Base-by-base conservation (phyloP, 2,797 vertebrate species). In the Triplophysa bombifrons region DNA sequence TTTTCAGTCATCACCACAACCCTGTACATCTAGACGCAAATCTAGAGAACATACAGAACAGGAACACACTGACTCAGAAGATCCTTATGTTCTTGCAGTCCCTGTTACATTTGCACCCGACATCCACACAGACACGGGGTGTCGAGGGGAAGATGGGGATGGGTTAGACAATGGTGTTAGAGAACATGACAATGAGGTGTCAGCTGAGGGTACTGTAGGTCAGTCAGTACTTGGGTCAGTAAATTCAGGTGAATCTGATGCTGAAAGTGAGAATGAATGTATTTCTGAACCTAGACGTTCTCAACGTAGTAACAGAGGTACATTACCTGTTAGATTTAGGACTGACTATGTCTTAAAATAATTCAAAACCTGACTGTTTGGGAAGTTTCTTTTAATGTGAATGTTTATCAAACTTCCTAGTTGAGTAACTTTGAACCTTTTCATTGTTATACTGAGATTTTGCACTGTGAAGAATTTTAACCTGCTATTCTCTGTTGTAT, bases 231-330 rank as follows among this genome's bases (percentile, higher is more conserved):
- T 19, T 55, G 72, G 41, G 34, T 68, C 9, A 1, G 72, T 48
- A 48, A 6, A 46, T 44, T 30, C 56, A 25, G 72, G 11, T 38
- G 79, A 7, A 2, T 81, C 72, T 61, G 51, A 55, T 5, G 17
- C 51, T 19, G 51, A 55, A 55, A n/a, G 25, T 27, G 25, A 27
- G 25, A 27, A n/a, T 55, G 51, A 55, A 55, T 19, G 16, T 55
- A 55, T 19, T 55, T 12, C 51, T 55, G 51, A 55, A 19, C 51
- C 51, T n/a, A 55, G 51, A 55, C 51, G 51, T 55, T 55, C 51
- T 5, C 51, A 55, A 51, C 48, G 48, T 16, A 11, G 14, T 3
- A 51, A 51, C 51, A 55, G 17, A n/a, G 51, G 51, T 55, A 55
- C 17, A 3, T 55, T 55, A 55, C 51, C n/a, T n/a, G n/a, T n/a